Evolutionary conservation across 2,797 vertebrate genomes (phyloP).

Genomic region (Lepilemur septentrionalis): DNA sequence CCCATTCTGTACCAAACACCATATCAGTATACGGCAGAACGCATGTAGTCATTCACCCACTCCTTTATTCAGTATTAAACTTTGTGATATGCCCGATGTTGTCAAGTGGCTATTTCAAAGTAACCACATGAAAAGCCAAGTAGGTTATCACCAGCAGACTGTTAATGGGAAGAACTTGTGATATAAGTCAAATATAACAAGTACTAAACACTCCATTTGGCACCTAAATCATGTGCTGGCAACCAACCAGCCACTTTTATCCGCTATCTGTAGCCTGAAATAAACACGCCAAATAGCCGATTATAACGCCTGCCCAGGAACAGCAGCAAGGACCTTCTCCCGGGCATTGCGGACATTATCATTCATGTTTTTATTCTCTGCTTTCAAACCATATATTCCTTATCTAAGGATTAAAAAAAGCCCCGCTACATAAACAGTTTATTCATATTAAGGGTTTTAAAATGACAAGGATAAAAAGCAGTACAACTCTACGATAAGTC

Average conservation of each 20-base stretch:
- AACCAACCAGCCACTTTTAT: slow-evolving; percentile 76
- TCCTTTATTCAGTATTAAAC: slow-evolving; percentile 39
- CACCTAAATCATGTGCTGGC: slow-evolving; percentile 72
- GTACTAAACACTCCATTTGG: slow-evolving; percentile 77
- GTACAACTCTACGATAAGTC: slow-evolving; percentile 66
- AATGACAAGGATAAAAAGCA: slow-evolving; percentile 75
- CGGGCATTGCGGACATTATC: slow-evolving; percentile 41
- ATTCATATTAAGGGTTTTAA: slow-evolving; percentile 74
- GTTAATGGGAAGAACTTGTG: slow-evolving; percentile 76
- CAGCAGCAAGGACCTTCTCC: slow-evolving; percentile 44
- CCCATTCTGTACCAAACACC: background rate
- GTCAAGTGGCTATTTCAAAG: slow-evolving; percentile 68
- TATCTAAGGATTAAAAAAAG: slow-evolving; percentile 68
- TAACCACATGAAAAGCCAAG: slow-evolving; percentile 73
- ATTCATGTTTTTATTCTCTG: slow-evolving; percentile 73
- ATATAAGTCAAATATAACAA: slow-evolving; percentile 75
- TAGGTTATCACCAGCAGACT: slow-evolving; percentile 74
- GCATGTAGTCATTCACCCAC: slow-evolving; percentile 18
- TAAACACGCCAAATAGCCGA: slow-evolving; percentile 66
- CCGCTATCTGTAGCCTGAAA: slow-evolving; percentile 75
- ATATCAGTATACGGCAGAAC: background rate
- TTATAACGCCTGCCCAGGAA: slow-evolving; percentile 48
- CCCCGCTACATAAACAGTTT: slow-evolving; percentile 70
- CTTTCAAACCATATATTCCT: slow-evolving; percentile 73
- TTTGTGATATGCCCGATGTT: slow-evolving; percentile 51